Percentiles rank a stretch among this genome's conserved stretches.
phyloP scores from a whole-genome alignment of 92 coral and sea anemone genomes.

The Hydrozoanthus gracilis region DNA sequence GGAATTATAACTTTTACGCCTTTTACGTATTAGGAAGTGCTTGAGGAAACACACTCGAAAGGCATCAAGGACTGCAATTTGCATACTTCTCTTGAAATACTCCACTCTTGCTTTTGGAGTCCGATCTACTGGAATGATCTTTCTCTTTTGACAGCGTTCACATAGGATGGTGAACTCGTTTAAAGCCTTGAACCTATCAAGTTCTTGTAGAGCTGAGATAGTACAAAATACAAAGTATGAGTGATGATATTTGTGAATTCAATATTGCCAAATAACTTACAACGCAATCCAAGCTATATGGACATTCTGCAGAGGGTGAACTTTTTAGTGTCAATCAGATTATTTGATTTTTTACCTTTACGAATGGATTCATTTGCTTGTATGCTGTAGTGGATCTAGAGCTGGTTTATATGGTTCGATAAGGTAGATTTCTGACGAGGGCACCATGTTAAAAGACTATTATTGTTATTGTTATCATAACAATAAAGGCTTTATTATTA shows the following conservation, averaged over 20 bases:
- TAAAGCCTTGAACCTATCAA: slow-evolving; percentile 46
- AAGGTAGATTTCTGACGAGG: no score
- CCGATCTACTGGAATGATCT: slow-evolving; percentile 61
- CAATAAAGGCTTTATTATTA: no score
- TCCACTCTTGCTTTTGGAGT: slow-evolving; percentile 56
- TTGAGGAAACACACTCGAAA: slow-evolving; percentile 23
- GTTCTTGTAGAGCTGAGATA: slow-evolving; percentile 8
- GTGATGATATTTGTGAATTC: neutral
- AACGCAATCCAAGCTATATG: neutral
- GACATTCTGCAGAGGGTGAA: neutral
- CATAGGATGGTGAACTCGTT: slow-evolving; percentile 53
- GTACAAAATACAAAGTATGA: neutral
- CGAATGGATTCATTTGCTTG: neutral
- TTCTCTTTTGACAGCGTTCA: slow-evolving; percentile 51
- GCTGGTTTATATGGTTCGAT: neutral
- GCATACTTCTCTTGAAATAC: slow-evolving; percentile 61
- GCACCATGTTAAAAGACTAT: no score
- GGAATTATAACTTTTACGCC: neutral
- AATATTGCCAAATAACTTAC: neutral
- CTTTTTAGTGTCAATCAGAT: neutral
- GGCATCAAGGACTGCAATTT: neutral
- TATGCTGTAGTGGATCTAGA: neutral
- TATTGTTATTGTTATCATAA: no score
- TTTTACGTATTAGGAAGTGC: slow-evolving; percentile 24
- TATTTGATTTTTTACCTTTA: neutral